Evolutionary conservation across 2,888 invertebrate species (phyloP).

Genomic region (Orthosia gracilis): DNA sequence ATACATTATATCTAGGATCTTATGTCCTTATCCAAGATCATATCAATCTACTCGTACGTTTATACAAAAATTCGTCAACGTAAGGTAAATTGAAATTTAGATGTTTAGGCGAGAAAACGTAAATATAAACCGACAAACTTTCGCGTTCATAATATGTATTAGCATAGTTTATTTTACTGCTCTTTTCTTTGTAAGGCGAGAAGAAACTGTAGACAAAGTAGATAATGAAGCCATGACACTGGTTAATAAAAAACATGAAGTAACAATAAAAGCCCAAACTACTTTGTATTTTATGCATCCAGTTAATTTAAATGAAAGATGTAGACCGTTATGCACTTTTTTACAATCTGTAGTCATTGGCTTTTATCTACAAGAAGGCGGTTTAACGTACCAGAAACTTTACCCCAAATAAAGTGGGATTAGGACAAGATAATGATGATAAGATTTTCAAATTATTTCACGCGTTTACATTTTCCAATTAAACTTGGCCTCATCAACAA

Average conservation of each 20-base stretch:
- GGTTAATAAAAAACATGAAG: slow-evolving; percentile 17
- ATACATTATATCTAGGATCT: no score
- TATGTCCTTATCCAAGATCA: no score
- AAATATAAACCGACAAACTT: no score
- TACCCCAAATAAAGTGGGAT: no score
- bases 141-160: no score
- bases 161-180: not conserved
- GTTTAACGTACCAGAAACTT: not conserved
- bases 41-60: no score
- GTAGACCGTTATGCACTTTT: not conserved
- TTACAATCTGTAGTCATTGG: not conserved
- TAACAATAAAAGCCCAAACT: slow-evolving; percentile 6
- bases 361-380: not conserved
- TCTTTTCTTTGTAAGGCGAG: not conserved
- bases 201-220: slow-evolving; percentile 13
- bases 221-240: slow-evolving; percentile 6
- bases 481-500: slow-evolving; percentile 39
- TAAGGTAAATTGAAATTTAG: no score
- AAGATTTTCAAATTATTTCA: not conserved
- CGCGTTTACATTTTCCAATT: not conserved
- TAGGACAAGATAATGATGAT: no score
- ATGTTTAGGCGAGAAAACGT: no score
- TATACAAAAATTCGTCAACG: not conserved
- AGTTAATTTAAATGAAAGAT: slow-evolving; percentile 15
- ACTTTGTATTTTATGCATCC: slow-evolving; percentile 47